These are phyloP conservation scores for Calonectris borealis DNA, from an alignment of 2,113 vertebrate genomes.

Conservation along the genomic window DNA sequence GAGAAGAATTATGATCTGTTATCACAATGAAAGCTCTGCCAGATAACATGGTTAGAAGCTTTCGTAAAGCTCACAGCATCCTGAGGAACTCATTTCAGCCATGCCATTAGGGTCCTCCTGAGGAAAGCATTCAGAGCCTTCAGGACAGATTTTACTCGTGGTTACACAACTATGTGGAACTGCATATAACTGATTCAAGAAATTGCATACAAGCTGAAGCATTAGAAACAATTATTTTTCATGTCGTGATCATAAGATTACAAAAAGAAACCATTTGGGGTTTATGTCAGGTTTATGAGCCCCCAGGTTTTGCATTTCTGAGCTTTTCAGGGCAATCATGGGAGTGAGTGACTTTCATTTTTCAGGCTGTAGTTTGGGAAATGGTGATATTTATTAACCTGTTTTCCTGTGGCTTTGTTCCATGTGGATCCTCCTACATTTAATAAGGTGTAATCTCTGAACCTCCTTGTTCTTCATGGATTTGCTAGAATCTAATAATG, in stretches of 20 bases:
- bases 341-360: not conserved
- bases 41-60: not conserved
- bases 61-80: not conserved
- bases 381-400: not conserved
- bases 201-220: not conserved
- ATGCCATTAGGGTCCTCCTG: not conserved
- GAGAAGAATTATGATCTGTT: not conserved
- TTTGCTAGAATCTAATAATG: not conserved
- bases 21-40: not conserved
- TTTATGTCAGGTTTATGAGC: not conserved
- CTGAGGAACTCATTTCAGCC: not conserved
- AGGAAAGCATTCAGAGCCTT: slow-evolving; percentile 4
- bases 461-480: not conserved
- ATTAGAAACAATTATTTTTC: not conserved
- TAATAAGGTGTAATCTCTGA: not conserved
- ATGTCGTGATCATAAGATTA: not conserved
- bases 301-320: not conserved
- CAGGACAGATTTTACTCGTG: not conserved
- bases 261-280: not conserved
- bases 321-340: not conserved
- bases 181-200: not conserved
- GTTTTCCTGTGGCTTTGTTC: not conserved
- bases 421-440: not conserved
- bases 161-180: not conserved
- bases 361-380: not conserved